phyloP scores from a whole-genome alignment of 2,113 vertebrate genomes.

The Rissa tridactyla region DNA sequence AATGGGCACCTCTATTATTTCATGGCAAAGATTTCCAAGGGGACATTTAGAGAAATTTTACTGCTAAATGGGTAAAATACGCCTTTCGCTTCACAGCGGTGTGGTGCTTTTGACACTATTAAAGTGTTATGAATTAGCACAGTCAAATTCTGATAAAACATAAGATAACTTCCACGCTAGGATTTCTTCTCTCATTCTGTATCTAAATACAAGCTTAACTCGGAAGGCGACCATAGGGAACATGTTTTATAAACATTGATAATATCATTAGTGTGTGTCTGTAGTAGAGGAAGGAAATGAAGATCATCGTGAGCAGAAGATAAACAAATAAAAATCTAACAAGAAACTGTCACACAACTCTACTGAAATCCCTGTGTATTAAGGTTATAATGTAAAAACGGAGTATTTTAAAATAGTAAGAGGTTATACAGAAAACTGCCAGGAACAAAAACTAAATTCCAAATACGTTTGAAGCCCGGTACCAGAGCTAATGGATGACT shows the following conservation, averaged over 20 bases:
- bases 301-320: neutral
- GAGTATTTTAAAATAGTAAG: neutral
- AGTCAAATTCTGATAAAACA: neutral
- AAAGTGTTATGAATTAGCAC: neutral
- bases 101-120: neutral
- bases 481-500: conserved; percentile 90
- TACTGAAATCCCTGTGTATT: neutral
- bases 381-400: neutral
- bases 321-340: neutral
- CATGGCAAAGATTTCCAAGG: neutral
- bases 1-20: neutral
- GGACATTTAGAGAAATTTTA: neutral
- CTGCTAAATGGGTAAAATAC: neutral
- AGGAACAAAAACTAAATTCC: neutral
- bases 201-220: neutral
- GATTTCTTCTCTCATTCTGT: neutral
- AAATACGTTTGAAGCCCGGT: conserved; percentile 30
- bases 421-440: neutral
- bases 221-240: neutral
- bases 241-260: neutral
- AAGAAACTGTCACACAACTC: neutral
- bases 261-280: neutral
- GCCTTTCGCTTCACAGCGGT: neutral
- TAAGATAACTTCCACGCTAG: neutral
- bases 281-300: neutral